Percentiles rank a stretch among this genome's conserved stretches.
These are phyloP conservation scores for Apodemia hepburni DNA, from an alignment of 2,888 invertebrate species.

Conservation along the genomic window DNA sequence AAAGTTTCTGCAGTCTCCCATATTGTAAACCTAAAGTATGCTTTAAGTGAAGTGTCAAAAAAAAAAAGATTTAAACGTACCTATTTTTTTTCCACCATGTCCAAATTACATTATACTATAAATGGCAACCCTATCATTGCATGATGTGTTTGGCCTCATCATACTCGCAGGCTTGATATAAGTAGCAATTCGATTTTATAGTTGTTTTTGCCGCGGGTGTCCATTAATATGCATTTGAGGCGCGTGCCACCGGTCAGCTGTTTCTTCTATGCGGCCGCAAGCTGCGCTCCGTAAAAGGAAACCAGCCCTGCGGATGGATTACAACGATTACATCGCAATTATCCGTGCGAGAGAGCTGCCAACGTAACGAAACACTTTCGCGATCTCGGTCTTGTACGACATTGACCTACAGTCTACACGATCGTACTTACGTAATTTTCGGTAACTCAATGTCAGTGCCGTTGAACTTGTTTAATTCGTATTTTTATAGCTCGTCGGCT, in stretches of 20 bases:
- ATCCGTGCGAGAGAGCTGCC: slow-evolving; percentile 54
- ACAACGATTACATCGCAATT: slow-evolving; percentile 77
- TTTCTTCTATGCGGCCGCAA: slow-evolving; percentile 70
- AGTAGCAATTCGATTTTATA: slow-evolving; percentile 63
- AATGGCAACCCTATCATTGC: slow-evolving; percentile 1
- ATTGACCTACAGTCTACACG: slow-evolving; percentile 66
- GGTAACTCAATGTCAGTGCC: slow-evolving; percentile 54
- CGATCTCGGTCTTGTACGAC: slow-evolving; percentile 70
- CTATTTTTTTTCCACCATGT: neutral
- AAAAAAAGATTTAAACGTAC: neutral
- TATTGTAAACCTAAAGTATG: too few species aligned
- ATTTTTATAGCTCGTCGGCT: slow-evolving; percentile 29
- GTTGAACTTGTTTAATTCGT: slow-evolving; percentile 52
- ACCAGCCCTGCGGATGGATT: slow-evolving; percentile 70
- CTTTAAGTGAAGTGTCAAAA: too few species aligned
- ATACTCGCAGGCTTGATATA: slow-evolving; percentile 32
- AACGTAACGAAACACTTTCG: slow-evolving; percentile 66
- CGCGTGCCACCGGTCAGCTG: slow-evolving; percentile 77
- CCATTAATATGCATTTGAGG: slow-evolving; percentile 72
- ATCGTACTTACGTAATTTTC: slow-evolving; percentile 61
- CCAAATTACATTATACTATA: neutral
- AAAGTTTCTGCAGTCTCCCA: too few species aligned
- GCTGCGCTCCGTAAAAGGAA: slow-evolving; percentile 75
- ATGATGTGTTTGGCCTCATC: slow-evolving; percentile 2
- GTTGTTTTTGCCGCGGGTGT: slow-evolving; percentile 56